Percentiles rank a stretch among this genome's conserved stretches.
phyloP scores from a whole-genome alignment of 2,888 invertebrate genomes.

The Dione vanillae region DNA sequence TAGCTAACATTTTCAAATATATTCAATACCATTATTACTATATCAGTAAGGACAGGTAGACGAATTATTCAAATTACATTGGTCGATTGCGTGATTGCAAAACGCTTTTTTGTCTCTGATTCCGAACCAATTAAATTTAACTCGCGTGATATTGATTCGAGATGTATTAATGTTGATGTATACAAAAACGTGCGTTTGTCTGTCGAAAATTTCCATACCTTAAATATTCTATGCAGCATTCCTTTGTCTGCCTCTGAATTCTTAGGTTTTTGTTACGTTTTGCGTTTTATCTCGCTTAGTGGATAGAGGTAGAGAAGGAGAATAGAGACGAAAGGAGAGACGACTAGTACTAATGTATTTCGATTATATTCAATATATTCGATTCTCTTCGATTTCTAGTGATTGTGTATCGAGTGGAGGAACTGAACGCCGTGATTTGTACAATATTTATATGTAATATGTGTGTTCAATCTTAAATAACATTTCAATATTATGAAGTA shows the following conservation, averaged over 20 bases:
- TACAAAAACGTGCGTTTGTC: conserved; percentile 48
- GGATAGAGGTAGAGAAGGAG: too few relatives aligned
- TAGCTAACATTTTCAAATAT: conserved; percentile 21
- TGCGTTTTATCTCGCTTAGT: too few relatives aligned
- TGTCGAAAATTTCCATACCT: conserved; percentile 46
- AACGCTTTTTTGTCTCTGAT: conserved; percentile 75
- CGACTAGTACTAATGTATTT: too few relatives aligned
- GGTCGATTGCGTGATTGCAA: conserved; percentile 70
- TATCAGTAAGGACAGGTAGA: conserved; percentile 69
- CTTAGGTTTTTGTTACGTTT: not conserved
- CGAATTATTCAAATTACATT: conserved; percentile 73
- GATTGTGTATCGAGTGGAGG: too few relatives aligned
- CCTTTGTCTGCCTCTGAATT: conserved; percentile 2
- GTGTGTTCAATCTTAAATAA: too few relatives aligned
- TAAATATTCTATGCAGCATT: conserved; percentile 46
- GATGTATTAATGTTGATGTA: conserved; percentile 41
- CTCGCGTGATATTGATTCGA: conserved; percentile 75
- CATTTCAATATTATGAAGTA: too few relatives aligned
- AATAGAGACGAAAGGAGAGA: too few relatives aligned
- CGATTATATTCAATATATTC: too few relatives aligned
- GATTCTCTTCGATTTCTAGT: too few relatives aligned
- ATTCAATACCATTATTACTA: conserved; percentile 59
- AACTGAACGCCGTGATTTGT: too few relatives aligned
- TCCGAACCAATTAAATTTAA: conserved; percentile 69
- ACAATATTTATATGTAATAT: too few relatives aligned